These are phyloP conservation scores for Cololabis saira DNA, from an alignment of 2,113 vertebrate species.

Conservation along the genomic window DNA sequence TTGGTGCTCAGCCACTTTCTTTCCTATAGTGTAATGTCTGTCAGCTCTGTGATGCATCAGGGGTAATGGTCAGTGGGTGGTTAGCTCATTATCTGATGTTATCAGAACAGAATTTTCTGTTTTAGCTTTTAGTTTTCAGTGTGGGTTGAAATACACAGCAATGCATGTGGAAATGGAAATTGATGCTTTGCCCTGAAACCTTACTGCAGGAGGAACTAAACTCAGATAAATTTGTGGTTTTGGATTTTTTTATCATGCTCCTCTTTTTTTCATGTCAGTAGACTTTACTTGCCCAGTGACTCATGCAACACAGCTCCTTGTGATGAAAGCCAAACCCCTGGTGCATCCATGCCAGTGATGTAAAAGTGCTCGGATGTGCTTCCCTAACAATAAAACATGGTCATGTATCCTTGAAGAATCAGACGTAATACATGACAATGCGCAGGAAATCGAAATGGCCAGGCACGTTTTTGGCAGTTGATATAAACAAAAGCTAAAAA, in stretches of 20 bases:
- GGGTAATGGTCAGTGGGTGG: constrained; percentile 26
- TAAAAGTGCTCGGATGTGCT: constrained; percentile 42
- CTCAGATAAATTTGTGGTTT: constrained; percentile 27
- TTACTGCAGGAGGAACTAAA: constrained; percentile 20
- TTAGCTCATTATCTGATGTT: constrained; percentile 33
- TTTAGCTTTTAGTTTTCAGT: constrained; percentile 3
- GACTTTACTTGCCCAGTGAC: constrained; percentile 22
- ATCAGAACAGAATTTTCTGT: constrained; percentile 19
- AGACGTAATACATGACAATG: constrained; percentile 3
- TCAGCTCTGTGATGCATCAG: constrained; percentile 9
- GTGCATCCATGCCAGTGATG: constrained; percentile 51
- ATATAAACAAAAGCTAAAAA: constrained; percentile 9
- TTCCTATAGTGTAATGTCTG: constrained; percentile 1
- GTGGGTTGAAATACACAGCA: constrained; percentile 21
- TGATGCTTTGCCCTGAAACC: constrained; percentile 25
- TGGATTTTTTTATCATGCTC: constrained; percentile 1
- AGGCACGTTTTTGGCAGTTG: constrained; percentile 1
- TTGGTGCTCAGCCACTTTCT: constrained; percentile 21
- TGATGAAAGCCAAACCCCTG: constrained; percentile 43
- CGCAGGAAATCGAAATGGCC: constrained; percentile 7
- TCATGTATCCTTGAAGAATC: constrained; percentile 24
- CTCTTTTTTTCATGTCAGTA: constrained; percentile 11
- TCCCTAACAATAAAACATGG: constrained; percentile 22
- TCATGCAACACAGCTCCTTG: constrained; percentile 19
- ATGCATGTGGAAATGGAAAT: constrained; percentile 26